Percentiles rank a stretch among this genome's conserved stretches.
phyloP scores from a whole-genome alignment of 2,888 invertebrate genomes.

The Cephus rjabovi region DNA sequence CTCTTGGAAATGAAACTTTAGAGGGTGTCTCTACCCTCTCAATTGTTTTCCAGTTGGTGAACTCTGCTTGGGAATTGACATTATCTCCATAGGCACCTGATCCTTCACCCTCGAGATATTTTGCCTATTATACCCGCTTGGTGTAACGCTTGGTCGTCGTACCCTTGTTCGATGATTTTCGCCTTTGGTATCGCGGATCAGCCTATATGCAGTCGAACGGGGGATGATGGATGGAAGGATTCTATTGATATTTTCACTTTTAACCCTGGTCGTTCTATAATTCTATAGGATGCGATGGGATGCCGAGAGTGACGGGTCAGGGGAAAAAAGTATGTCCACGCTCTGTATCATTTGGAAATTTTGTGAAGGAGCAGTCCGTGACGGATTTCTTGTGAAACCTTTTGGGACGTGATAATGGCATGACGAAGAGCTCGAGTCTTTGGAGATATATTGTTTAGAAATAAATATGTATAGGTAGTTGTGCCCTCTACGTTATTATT shows the following conservation, averaged over 20 bases:
- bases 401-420: background rate
- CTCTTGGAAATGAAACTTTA: background rate
- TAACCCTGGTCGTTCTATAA: background rate
- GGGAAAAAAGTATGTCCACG: background rate
- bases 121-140: background rate
- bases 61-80: background rate
- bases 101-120: background rate
- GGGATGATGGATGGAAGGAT: background rate
- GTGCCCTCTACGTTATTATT: background rate
- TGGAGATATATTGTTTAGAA: background rate
- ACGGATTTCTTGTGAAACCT: background rate
- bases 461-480: background rate
- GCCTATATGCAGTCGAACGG: background rate
- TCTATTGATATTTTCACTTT: background rate
- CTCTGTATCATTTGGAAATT: background rate
- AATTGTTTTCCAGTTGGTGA: background rate
- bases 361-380: background rate
- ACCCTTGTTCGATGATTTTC: background rate
- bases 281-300: background rate
- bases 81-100: background rate
- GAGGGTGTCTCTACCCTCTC: background rate
- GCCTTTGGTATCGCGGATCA: background rate
- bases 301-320: background rate
- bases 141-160: background rate
- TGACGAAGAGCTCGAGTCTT: background rate